These are phyloP conservation scores for Benthosema pterotum DNA, from an alignment of 2,797 vertebrate species.

Conservation along the genomic window DNA sequence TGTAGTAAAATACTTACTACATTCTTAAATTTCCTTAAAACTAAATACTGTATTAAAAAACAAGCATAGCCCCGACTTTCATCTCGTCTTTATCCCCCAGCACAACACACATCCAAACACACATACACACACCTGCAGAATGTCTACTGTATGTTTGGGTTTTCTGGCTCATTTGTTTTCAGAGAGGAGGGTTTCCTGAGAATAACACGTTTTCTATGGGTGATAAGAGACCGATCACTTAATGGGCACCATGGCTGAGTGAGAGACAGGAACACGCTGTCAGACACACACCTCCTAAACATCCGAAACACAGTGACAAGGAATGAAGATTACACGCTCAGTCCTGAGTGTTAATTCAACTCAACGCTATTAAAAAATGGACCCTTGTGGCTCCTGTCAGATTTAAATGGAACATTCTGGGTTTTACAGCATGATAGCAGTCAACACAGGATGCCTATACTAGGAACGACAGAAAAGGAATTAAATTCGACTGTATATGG, in stretches of 20 bases:
- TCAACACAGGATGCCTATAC: conserved; percentile 26
- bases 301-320: conserved; percentile 36
- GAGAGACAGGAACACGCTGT: conserved; percentile 45
- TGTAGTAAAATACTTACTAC: not conserved
- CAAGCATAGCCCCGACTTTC: conserved; percentile 15
- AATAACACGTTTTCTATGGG: conserved; percentile 36
- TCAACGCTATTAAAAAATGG: no score
- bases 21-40: conserved; percentile 5
- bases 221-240: conserved; percentile 48
- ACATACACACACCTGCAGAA: conserved; percentile 39
- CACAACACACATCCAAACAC: conserved; percentile 8
- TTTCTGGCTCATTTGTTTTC: conserved; percentile 42
- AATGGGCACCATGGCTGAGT: conserved; percentile 35
- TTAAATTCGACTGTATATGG: conserved; percentile 8
- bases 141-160: conserved; percentile 37
- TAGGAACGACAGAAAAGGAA: conserved; percentile 38
- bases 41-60: no score
- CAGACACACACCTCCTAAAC: conserved; percentile 39
- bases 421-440: conserved; percentile 5
- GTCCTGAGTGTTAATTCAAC: no score
- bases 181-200: conserved; percentile 38
- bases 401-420: not conserved
- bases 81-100: conserved; percentile 29
- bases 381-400: no score
- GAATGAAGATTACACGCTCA: conserved; percentile 24